Base-by-base conservation (phyloP, 2,797 vertebrate genomes). In the Sebastolobus alascanus region DNA sequence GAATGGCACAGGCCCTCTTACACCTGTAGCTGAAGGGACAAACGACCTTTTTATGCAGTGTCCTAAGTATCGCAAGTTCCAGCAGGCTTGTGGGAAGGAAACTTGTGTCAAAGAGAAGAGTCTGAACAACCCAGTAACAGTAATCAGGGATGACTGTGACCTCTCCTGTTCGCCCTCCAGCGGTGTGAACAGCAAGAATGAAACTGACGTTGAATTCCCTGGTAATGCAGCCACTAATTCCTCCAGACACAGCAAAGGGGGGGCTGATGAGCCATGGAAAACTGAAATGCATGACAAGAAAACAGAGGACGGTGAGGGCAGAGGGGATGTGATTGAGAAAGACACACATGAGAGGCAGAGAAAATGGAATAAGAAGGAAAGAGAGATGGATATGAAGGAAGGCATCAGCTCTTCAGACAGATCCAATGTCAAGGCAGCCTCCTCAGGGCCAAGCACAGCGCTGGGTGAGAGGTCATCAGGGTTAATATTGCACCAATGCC, bases 11-110 rank as follows among this genome's bases (percentile, higher is more conserved):
- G 33, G 33, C 27, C 2, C 65, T 61, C 85, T 79, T 29, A 77
- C 90, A 76, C 94, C 85, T 80, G 70, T 12, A 16, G 69, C 52
- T 9, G 85, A 91, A 55, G 82, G 7, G 9, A 65, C 59, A 58
- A 90, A 91, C 22, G 90, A 91, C 35, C 82, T 87, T 80, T 94
- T 96, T 13, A 93, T 92, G 20, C 94, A 96, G 5, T 97, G 97
- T 82, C 97, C 97, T 20, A 98, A 99, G 83, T 98, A 99, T 72
- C 96, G 97, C 69, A 98, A 99, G 88, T 98, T 98, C 90, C 97
- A 98, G 86, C 94, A 96, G n/a, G 98, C 97, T 8, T 98, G 96
- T 70, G 95, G 95, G 71, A 97, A 90, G 33, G 93, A 94, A 40
- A 68, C 27, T 55, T 92, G 86, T 43, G 60, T 43, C 52, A 12